Evolutionary conservation across 2,113 vertebrate genomes (phyloP), one percentile per base, ranked within the genome.

Genomic region (Carlito syrichta): DNA sequence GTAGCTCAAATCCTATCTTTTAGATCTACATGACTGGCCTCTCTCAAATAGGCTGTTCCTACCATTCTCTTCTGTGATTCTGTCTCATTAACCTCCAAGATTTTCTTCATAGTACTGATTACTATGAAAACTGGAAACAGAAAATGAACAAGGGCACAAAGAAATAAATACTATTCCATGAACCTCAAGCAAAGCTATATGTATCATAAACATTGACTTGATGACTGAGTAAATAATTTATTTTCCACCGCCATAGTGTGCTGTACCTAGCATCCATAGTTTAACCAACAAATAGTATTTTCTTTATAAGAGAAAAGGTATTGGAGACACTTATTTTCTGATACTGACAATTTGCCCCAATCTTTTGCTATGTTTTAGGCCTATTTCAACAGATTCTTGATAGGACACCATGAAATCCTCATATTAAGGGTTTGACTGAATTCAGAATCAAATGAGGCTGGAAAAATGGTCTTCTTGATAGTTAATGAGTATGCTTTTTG

Each of bases 21-120:
- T 25, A 4, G 6, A 1, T 48, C 32, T 66, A 5, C 0, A 0
- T 48, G 45, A 13, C 25, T 20, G 2, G 5, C 5, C 2, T 40
- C 52, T 52, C 54, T 73, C 30, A 19, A 4, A 5, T 3, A 11
- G 69, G 73, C 19, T 13, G 5, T 54, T 38, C 1, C 2, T 1
- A 8, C 1, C 4, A 1, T 16, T 60, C 56, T 25, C 2, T 32
- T 63, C 56, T 32, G 16, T 19, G 22, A n/a, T 60, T 69, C 92
- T 63, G 60, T 40, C 60, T 76, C 6, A 5, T 45, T 48, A 7
- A 2, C 27, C 50, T 32, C 22, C n/a, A 52, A 54, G 25, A 58
- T 71, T 8, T 58, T 52, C 30, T 76, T 77, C 30, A 8, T 35
- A 50, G 45, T n/a, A 14, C 17, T 30, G 17, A 11, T 38, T 13